Conservation (phyloP, 1,140 invertebrate species). For the Aphelenchoides avenae region DNA sequence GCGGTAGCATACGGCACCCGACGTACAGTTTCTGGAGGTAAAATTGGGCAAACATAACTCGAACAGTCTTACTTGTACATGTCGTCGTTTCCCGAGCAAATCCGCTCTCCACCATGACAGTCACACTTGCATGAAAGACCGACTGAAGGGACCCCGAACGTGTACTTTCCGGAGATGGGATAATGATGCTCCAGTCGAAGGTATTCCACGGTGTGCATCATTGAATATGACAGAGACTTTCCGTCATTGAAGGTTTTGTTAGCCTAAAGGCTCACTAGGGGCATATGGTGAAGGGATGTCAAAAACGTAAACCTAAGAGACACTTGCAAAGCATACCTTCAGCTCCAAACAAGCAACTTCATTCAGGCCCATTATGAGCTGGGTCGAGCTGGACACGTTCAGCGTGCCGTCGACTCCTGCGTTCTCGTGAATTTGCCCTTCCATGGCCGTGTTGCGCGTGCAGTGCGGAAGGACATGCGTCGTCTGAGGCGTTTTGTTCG, state of each 20-base stretch:
- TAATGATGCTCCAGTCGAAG: conserved; percentile 49
- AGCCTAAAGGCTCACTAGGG: neutral
- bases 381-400: too few species aligned
- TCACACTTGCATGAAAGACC: conserved; percentile 47
- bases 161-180: conserved; percentile 42
- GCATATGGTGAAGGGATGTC: too few species aligned
- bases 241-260: neutral
- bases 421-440: too few species aligned
- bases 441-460: too few species aligned
- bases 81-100: conserved; percentile 43
- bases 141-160: conserved; percentile 44
- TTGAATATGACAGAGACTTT: conserved; percentile 20
- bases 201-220: conserved; percentile 49
- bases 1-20: conserved; percentile 43
- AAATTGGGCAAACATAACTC: neutral
- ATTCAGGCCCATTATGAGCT: too few species aligned
- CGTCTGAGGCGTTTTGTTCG: too few species aligned
- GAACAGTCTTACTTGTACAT: conserved; percentile 45
- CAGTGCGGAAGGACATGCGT: too few species aligned
- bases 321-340: too few species aligned
- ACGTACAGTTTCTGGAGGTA: conserved; percentile 40
- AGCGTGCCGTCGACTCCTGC: too few species aligned
- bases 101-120: conserved; percentile 46
- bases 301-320: neutral
- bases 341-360: too few species aligned